Evolutionary conservation across 2,888 invertebrate species (phyloP).

Genomic region (Dicycla oo): DNA sequence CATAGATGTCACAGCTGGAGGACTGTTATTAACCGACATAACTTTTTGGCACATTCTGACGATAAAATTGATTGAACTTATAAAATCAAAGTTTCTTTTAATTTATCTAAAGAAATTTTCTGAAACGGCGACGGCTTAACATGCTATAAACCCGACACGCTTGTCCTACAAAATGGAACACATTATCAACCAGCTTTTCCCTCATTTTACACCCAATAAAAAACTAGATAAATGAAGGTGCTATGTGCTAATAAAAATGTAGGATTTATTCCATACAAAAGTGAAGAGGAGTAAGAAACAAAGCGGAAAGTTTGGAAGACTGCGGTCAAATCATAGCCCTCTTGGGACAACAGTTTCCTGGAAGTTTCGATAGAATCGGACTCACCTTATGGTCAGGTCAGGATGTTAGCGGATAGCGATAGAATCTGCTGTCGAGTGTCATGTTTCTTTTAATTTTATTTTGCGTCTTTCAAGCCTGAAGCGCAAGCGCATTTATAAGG

Average conservation of each 20-base stretch:
- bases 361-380: conserved; percentile 73
- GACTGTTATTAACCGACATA: too few relatives aligned
- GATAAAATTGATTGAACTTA: too few relatives aligned
- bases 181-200: conserved; percentile 27
- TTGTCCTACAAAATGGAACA: conserved; percentile 31
- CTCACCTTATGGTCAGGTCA: conserved; percentile 43
- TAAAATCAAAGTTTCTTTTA: background rate
- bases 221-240: conserved; percentile 72
- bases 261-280: conserved; percentile 74
- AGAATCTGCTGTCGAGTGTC: background rate
- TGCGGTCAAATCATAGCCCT: conserved; percentile 85
- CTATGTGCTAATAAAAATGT: conserved; percentile 73
- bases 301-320: conserved; percentile 79
- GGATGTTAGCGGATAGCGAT: conserved; percentile 32
- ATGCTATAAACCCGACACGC: conserved; percentile 5
- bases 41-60: too few relatives aligned
- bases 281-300: conserved; percentile 74
- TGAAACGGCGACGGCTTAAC: conserved; percentile 6
- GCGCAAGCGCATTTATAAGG: background rate
- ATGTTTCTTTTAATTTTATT: background rate
- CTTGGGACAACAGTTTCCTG: conserved; percentile 77
- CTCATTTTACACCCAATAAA: conserved; percentile 68
- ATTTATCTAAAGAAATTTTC: conserved; percentile 3
- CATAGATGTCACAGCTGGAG: too few relatives aligned
- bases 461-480: background rate